Percentiles rank a stretch among this genome's conserved stretches.
These are phyloP conservation scores for Drosophila pruinosa DNA, from an alignment of 1,140 invertebrate genomes.

Conservation along the genomic window DNA sequence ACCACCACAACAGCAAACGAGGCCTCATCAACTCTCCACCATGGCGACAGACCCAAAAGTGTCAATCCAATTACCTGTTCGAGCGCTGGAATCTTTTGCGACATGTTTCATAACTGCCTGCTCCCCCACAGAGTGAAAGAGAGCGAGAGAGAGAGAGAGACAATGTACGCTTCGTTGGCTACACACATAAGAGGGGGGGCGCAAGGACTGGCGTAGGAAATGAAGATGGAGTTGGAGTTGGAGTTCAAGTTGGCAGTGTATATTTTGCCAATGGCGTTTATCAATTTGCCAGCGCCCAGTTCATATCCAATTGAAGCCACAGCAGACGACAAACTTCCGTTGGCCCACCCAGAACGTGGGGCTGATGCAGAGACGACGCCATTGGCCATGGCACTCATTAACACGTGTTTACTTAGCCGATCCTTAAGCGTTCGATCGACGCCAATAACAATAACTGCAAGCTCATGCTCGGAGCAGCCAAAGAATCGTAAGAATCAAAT, in stretches of 20 bases:
- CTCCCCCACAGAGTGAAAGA: too few species aligned
- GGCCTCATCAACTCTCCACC: conserved; percentile 71
- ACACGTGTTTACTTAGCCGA: conserved; percentile 77
- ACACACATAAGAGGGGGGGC: not conserved
- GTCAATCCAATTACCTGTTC: conserved; percentile 81
- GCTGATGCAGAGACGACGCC: conserved; percentile 5
- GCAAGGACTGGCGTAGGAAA: not conserved
- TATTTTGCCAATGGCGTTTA: conserved; percentile 78
- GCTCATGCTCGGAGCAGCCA: conserved; percentile 49
- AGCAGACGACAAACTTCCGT: conserved; percentile 32
- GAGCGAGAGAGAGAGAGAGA: conserved; percentile 9
- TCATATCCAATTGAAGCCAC: not conserved
- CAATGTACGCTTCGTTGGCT: conserved; percentile 46
- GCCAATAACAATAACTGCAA: conserved; percentile 79
- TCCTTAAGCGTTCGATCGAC: conserved; percentile 64
- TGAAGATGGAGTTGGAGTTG: not conserved
- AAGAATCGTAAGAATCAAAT: not conserved
- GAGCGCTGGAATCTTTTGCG: conserved; percentile 80
- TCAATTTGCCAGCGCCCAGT: conserved; percentile 56
- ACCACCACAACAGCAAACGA: conserved; percentile 56
- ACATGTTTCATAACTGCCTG: conserved; percentile 80
- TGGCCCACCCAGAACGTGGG: conserved; percentile 63
- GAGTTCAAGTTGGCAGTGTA: not conserved
- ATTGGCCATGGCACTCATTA: conserved; percentile 65
- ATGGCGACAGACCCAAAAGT: conserved; percentile 66